Evolutionary conservation across 2,113 vertebrate species (phyloP).

Genomic region (Lagopus muta): DNA sequence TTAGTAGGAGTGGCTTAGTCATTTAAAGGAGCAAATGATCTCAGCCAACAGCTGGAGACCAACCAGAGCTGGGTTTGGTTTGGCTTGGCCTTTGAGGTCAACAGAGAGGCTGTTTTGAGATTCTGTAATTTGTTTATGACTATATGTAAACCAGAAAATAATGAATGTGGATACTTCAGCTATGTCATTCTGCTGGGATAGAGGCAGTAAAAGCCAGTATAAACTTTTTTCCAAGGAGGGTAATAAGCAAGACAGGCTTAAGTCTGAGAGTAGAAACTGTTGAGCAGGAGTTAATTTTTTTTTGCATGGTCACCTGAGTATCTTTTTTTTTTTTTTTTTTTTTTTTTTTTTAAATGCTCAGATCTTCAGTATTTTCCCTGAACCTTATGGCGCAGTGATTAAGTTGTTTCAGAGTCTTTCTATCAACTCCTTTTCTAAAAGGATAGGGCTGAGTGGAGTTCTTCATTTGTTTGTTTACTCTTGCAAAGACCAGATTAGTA

Average conservation of each 20-base stretch:
- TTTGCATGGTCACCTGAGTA: background rate
- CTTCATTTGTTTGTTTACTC: background rate
- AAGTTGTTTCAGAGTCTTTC: background rate
- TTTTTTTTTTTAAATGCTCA: background rate
- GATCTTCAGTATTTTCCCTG: background rate
- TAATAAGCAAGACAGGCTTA: background rate
- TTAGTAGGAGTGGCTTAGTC: background rate
- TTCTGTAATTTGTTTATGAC: background rate
- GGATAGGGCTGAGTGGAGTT: background rate
- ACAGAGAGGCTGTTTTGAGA: background rate
- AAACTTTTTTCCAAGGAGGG: background rate
- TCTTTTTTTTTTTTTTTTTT: background rate
- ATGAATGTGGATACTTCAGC: background rate
- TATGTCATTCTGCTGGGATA: background rate
- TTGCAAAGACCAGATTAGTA: background rate
- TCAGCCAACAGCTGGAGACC: background rate
- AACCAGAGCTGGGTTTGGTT: constrained; percentile 8
- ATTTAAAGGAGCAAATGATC: background rate
- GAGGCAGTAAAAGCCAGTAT: background rate
- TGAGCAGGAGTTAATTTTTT: background rate
- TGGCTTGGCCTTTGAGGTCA: background rate
- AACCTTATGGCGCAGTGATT: background rate
- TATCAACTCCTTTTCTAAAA: background rate
- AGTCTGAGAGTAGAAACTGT: background rate
- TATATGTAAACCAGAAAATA: background rate